These are phyloP conservation scores for Rotaria macrura DNA, from an alignment of 2,888 invertebrate species.

Conservation along the genomic window DNA sequence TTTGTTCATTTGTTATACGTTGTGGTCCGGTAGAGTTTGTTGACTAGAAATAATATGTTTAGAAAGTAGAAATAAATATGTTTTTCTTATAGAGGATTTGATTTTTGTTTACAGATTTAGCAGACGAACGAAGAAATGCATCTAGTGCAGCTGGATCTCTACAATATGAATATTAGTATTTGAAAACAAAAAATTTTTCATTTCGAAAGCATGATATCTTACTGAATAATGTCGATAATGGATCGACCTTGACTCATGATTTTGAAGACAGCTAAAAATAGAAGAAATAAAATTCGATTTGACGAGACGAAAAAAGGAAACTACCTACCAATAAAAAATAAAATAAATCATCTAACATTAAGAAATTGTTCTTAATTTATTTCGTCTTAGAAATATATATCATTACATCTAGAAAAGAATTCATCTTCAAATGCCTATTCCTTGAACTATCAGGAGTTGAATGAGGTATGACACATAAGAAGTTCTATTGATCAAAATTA, in stretches of 20 bases:
- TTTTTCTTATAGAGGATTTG: no score
- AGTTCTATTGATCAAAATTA: background rate
- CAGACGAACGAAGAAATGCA: background rate
- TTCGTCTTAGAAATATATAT: background rate
- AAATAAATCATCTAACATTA: background rate
- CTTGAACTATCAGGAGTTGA: background rate
- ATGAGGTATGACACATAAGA: background rate
- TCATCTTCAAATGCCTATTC: background rate
- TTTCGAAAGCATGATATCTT: background rate
- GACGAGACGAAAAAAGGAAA: background rate
- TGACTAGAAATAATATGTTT: background rate
- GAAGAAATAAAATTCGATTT: background rate
- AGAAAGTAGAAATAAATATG: background rate
- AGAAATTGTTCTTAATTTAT: background rate
- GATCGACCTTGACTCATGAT: conserved; percentile 16
- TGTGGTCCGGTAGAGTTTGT: background rate
- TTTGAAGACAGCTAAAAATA: background rate
- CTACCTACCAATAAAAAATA: background rate
- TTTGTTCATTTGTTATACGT: background rate
- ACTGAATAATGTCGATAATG: conserved; percentile 18
- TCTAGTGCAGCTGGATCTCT: conserved; percentile 11
- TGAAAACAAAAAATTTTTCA: background rate
- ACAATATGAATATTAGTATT: no score
- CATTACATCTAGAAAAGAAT: background rate
- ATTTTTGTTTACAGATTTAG: background rate